Evolutionary conservation across 2,797 vertebrate genomes (phyloP), one percentile per base, ranked within the genome.

Genomic region (Eulemur mongoz): DNA sequence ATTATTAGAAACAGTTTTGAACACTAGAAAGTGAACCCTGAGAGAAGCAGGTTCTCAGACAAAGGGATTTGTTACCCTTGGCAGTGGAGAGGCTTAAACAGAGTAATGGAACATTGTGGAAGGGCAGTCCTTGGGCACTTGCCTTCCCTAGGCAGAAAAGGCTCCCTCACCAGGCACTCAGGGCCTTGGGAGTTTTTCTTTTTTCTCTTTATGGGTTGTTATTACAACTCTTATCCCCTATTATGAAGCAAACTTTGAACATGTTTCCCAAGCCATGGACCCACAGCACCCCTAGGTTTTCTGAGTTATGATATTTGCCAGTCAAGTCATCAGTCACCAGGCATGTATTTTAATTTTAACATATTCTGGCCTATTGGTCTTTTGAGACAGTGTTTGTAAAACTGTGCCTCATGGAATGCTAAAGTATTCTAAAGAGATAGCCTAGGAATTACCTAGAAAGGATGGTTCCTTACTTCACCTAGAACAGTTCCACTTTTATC

Each of bases 331-430:
- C n/a, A 80, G 11, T 82, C 23, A 86, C 5, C 15, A 69, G 89
- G 80, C 72, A n/a, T 30, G 23, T 86, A 54, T 70, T 32, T 92
- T 95, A 79, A 90, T 96, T 83, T 93, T 94, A 90, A 63, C 13
- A 57, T 69, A 32, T 73, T 63, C 2, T 80, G 4, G 0, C 8
- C 4, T 65, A 45, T 50, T 87, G 15, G 4, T 50, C 8, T 83
- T 94, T 92, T 87, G 38, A 96, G 38, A 23, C 1, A 83, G 4
- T 83, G 54, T 5, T 82, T 50, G n/a, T 75, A 80, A 94, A 89
- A 43, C 59, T 83, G 2, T 78, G 22, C 5, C 1, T 69, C 12
- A 54, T 70, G 8, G 20, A 93, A 70, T 52, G 13, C 38, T 93
- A 43, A 78, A 86, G 48, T 40, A 40, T 75, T 82, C 48, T 69